phyloP scores from a whole-genome alignment of 2,797 vertebrate species.

The Acipenser ruthenus region DNA sequence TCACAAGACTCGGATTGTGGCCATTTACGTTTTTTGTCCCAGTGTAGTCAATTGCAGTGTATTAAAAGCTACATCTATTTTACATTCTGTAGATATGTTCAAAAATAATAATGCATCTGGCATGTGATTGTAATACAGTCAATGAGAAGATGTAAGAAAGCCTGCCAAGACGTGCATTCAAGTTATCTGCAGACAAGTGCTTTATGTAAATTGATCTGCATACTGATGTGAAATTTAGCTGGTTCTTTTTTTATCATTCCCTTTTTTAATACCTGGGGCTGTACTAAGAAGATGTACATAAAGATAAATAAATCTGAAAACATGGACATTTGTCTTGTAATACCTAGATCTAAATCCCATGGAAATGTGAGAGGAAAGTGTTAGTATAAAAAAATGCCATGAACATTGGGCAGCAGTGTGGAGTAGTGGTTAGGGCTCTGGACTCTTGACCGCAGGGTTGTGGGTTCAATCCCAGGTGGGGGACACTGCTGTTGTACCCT shows the following conservation, averaged over 20 bases:
- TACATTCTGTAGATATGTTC: not conserved
- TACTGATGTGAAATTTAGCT: not conserved
- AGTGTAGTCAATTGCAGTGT: too few relatives aligned
- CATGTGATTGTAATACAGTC: not conserved
- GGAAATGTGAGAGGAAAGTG: too few relatives aligned
- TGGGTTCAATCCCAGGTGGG: too few relatives aligned
- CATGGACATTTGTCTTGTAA: too few relatives aligned
- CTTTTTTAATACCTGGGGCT: not conserved
- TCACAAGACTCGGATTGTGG: too few relatives aligned
- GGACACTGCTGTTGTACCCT: too few relatives aligned
- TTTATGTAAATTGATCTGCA: constrained; percentile 5
- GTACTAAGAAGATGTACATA: not conserved
- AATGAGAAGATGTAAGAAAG: not conserved
- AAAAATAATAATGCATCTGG: not conserved
- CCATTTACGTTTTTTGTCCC: too few relatives aligned
- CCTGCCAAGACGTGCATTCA: not conserved
- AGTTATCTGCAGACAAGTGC: not conserved
- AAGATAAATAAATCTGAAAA: not conserved
- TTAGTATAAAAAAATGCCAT: too few relatives aligned
- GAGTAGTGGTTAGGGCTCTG: too few relatives aligned
- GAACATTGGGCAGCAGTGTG: too few relatives aligned
- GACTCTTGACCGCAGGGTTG: too few relatives aligned
- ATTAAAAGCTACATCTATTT: not conserved
- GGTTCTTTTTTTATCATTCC: not conserved
- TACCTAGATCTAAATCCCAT: too few relatives aligned